Base-by-base conservation (phyloP, 2,113 vertebrate species). In the Clarias batrachus region DNA sequence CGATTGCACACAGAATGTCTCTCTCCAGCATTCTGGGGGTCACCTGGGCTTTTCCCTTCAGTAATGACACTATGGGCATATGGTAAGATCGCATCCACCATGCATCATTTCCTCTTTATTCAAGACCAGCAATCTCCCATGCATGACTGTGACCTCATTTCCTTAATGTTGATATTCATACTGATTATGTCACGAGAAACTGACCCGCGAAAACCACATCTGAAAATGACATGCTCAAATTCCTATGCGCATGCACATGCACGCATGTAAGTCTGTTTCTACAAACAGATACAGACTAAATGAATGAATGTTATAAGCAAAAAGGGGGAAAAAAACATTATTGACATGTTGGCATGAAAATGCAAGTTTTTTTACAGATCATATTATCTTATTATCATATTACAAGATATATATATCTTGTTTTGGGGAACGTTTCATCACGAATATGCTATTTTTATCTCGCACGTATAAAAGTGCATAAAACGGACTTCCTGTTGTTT, bases 401-500 rank as follows among this genome's bases (percentile, higher is more conserved):
- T n/a, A n/a, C n/a, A n/a, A n/a, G n/a, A n/a, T n/a, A 60, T 81
- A 33, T 60, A 60, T 81, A 33, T 60, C n/a, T 27, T n/a, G 54
- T 73, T 27, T 11, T 82, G 37, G 57, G 13, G 25, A 81, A 41
- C 7, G 11, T 33, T 30, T 62, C 27, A 74, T 65, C 79, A 85
- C 25, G 21, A 86, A 82, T 17, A 17, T 56, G 41, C 84, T 88
- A 89, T 79, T 88, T 68, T 91, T 59, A 59, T 85, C 86, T 89
- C 90, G 66, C 90, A 91, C 91, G 90, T 88, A 79, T 23, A 81
- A 86, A 88, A 92, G 89, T 88, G 82, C 91, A 86, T n/a, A 41
- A 88, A 91, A 91, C 85, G 85, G 87, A 89, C 92, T 93, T 89
- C 93, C 92, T 93, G 92, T 93, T 96, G 91, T 93, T 93, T 89